phyloP scores from a whole-genome alignment of 2,888 invertebrate species.

The Mesorhabditis sp. region DNA sequence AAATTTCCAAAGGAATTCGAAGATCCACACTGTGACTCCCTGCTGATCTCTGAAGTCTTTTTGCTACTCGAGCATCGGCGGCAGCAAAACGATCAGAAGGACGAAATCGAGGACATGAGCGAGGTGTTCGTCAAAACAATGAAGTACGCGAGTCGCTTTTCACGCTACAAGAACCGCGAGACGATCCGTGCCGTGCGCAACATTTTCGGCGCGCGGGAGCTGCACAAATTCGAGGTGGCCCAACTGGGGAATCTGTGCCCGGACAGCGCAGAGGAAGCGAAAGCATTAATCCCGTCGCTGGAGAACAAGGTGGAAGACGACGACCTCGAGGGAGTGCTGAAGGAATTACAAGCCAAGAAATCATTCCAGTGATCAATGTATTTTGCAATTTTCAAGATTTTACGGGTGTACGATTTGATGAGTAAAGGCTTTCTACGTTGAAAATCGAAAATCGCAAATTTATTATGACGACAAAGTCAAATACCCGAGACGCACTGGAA shows the following conservation, averaged over 20 bases:
- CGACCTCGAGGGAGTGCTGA: slow-evolving; percentile 88
- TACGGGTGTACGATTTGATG: not conserved
- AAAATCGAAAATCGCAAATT: too few relatives aligned
- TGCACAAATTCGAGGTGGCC: slow-evolving; percentile 96
- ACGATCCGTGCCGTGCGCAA: slow-evolving; percentile 91
- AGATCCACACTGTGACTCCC: slow-evolving; percentile 79
- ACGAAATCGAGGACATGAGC: slow-evolving; percentile 93
- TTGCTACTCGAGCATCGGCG: slow-evolving; percentile 95
- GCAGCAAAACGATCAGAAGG: slow-evolving; percentile 93
- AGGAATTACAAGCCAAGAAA: slow-evolving; percentile 95
- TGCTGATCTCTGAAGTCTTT: slow-evolving; percentile 73
- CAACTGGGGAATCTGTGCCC: slow-evolving; percentile 97
- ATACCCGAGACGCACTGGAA: too few relatives aligned
- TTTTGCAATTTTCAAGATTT: slow-evolving; percentile 1
- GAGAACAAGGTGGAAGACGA: slow-evolving; percentile 97
- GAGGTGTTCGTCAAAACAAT: slow-evolving; percentile 97
- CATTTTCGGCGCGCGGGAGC: slow-evolving; percentile 66
- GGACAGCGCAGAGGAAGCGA: slow-evolving; percentile 95
- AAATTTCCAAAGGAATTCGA: slow-evolving; percentile 99
- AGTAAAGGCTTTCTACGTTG: not conserved
- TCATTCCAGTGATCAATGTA: slow-evolving; percentile 73
- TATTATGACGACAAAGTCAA: too few relatives aligned
- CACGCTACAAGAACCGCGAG: slow-evolving; percentile 96
- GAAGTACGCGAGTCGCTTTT: slow-evolving; percentile 89
- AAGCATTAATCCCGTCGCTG: slow-evolving; percentile 65